Conservation (phyloP, 2,888 invertebrate species). For the Oligia strigilis region DNA sequence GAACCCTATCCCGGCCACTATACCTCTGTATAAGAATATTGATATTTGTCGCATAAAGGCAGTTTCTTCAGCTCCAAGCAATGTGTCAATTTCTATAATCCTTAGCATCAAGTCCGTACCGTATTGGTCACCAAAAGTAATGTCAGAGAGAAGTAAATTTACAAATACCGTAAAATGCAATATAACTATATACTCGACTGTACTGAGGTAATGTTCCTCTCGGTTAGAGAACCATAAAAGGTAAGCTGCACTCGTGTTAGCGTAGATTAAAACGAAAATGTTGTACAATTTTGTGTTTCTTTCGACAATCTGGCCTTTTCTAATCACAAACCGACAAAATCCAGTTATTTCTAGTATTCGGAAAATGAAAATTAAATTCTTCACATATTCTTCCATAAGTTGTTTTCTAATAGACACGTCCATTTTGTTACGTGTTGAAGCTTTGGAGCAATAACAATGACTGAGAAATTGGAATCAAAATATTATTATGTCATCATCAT, state of each 20-base stretch:
- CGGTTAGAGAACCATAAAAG: slow-evolving; percentile 68
- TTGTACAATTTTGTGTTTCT: slow-evolving; percentile 70
- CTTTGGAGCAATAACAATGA: slow-evolving; percentile 2
- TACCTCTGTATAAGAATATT: slow-evolving; percentile 56
- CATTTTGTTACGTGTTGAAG: slow-evolving; percentile 57
- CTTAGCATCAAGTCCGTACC: slow-evolving; percentile 71
- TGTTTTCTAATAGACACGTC: slow-evolving; percentile 54
- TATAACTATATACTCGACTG: slow-evolving; percentile 73
- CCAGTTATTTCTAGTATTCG: slow-evolving; percentile 70
- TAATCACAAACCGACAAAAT: slow-evolving; percentile 75
- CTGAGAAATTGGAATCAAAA: slow-evolving; percentile 4
- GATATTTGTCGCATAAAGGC: slow-evolving; percentile 77
- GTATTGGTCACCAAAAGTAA: slow-evolving; percentile 71
- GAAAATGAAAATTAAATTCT: slow-evolving; percentile 64
- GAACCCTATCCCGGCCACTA: slow-evolving; percentile 55
- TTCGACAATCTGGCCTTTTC: slow-evolving; percentile 70
- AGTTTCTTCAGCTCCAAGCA: slow-evolving; percentile 78
- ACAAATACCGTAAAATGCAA: slow-evolving; percentile 69
- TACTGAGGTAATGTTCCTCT: slow-evolving; percentile 66
- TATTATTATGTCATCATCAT: neutral
- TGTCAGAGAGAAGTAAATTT: slow-evolving; percentile 71
- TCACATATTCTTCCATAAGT: slow-evolving; percentile 70
- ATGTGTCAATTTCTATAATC: slow-evolving; percentile 76
- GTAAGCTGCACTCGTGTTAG: slow-evolving; percentile 62
- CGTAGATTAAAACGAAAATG: slow-evolving; percentile 61